These are phyloP conservation scores for Pelobates fuscus DNA, from an alignment of 2,113 vertebrate genomes.

Conservation along the genomic window DNA sequence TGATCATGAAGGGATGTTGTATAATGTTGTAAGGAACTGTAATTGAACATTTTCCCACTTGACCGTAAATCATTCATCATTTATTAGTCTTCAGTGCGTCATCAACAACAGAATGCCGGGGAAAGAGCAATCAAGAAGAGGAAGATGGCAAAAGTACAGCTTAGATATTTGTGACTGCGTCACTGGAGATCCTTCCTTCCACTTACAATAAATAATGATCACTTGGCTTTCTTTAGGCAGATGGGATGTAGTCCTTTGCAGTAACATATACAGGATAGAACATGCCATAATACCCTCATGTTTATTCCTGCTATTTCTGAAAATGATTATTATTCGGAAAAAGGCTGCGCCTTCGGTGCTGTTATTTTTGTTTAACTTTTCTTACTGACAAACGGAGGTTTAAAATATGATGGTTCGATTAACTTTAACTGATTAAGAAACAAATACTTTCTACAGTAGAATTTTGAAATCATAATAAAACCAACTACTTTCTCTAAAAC, in stretches of 20 bases:
- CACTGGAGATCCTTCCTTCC: constrained; percentile 31
- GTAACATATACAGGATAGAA: too few species aligned
- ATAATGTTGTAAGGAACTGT: not conserved
- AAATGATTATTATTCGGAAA: too few species aligned
- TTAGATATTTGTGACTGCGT: constrained; percentile 8
- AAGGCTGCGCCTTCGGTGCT: too few species aligned
- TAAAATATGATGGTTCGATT: too few species aligned
- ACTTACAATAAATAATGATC: constrained; percentile 11
- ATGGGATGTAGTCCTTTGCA: not conserved
- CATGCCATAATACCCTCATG: too few species aligned
- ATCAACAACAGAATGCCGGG: not conserved
- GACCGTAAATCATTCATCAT: not conserved
- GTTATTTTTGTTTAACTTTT: too few species aligned
- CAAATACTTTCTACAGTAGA: too few species aligned
- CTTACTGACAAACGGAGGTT: too few species aligned
- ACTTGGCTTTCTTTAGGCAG: not conserved
- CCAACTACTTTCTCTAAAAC: too few species aligned
- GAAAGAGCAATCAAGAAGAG: not conserved
- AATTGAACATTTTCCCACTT: not conserved
- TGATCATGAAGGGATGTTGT: not conserved
- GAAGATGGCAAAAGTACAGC: constrained; percentile 8
- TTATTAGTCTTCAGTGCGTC: constrained; percentile 9
- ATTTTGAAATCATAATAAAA: too few species aligned
- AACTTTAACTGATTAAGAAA: too few species aligned
- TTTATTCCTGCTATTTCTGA: too few species aligned